Conservation (phyloP, 2,888 invertebrate genomes). For the Strigamia maritima region DNA sequence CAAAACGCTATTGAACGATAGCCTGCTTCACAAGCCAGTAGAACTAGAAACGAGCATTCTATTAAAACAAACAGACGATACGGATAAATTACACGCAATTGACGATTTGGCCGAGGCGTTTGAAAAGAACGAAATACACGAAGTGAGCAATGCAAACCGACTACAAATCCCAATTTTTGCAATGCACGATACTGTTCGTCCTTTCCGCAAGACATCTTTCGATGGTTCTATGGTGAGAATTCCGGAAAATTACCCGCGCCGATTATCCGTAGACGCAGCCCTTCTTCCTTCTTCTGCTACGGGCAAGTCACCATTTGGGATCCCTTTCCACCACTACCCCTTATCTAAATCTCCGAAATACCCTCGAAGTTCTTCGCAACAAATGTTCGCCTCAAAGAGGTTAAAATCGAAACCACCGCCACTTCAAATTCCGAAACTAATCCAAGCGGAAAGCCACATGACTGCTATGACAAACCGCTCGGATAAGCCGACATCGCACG, state of each 20-base stretch:
- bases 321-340: conserved; percentile 2
- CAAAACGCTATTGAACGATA: too few relatives aligned
- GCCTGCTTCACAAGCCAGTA: too few relatives aligned
- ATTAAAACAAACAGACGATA: background rate
- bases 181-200: conserved; percentile 1
- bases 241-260: background rate
- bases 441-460: background rate
- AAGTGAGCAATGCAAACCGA: background rate
- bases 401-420: conserved; percentile 46
- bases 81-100: conserved; percentile 31
- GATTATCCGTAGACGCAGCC: conserved; percentile 20
- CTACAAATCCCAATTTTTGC: conserved; percentile 36
- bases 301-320: background rate
- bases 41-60: too few relatives aligned
- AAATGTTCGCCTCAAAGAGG: background rate
- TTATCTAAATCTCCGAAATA: background rate
- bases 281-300: background rate
- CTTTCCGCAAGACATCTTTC: conserved; percentile 15
- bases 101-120: conserved; percentile 34
- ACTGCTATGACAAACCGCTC: background rate
- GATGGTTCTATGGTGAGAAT: conserved; percentile 1
- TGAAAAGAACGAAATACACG: background rate
- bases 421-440: conserved; percentile 41
- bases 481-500: conserved; percentile 42
- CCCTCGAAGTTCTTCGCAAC: background rate